Base-by-base conservation (phyloP, 2,888 invertebrate genomes). In the Halocaridina rubra region DNA sequence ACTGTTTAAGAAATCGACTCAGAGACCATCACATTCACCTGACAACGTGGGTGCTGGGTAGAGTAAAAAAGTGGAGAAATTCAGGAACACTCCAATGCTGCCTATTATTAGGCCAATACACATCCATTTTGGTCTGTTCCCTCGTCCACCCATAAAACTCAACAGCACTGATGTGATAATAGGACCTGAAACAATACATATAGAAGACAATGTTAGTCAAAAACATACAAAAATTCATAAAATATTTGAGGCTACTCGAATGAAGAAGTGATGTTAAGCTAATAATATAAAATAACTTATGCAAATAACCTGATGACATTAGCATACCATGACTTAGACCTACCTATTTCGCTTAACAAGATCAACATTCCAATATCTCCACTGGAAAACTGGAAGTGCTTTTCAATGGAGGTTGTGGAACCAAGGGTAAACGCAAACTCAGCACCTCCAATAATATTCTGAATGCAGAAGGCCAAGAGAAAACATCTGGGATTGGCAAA, bases 371-470 rank as follows among this genome's bases (percentile, higher is more conserved):
- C 88, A 13, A 81, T 75, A 19, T 81, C 59, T 27, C 79, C 71
- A 22, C 87, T 87, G 79, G 67, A 74, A 32, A 88, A 81, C 59
- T 88, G 88, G 77, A 88, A 88, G 32, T 88, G 88, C 16, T 84
- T 61, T 57, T 86, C 87, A 16, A 88, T 7, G 19, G 86, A 87
- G 3, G 88, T 84, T 24, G 77, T 76, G 22, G 77, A 75, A 19
- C 86, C 88, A 22, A 87, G 64, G 53, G 87, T 30, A 71, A 81
- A 87, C 8, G 88, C 59, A 29, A 72, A 32, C 7, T 76, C 71
- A 16, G 77, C 72, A 8, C 71, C 78, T 19, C 61, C 77, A 13
- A 84, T 53, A 1, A 84, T 33, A 39, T 84, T 84, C 71, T 79
- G 67, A 4, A 84, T 30, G 71, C 78, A 78, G 71, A 33, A 84